These are phyloP conservation scores for Astreopora myriophthalma DNA, from an alignment of 64 coral and sea anemone species.

Conservation along the genomic window DNA sequence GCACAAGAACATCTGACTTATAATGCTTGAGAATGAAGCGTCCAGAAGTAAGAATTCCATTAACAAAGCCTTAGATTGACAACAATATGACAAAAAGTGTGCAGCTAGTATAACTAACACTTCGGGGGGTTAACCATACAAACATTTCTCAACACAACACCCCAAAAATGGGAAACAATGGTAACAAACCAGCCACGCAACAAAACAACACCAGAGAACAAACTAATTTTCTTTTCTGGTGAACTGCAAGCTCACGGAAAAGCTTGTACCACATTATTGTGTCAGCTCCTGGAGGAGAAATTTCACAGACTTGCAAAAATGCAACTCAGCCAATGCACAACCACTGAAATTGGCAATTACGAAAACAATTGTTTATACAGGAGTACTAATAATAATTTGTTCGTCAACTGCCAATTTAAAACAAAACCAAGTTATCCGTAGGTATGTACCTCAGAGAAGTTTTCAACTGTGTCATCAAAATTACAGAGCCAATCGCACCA, in stretches of 20 bases:
- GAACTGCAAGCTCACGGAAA: not conserved
- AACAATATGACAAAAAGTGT: not conserved
- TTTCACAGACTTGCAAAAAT: not conserved
- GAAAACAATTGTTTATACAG: too few species aligned
- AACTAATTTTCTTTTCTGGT: not conserved
- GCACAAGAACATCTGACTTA: too few species aligned
- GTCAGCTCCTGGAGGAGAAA: not conserved
- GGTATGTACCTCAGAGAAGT: too few species aligned
- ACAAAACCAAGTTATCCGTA: too few species aligned
- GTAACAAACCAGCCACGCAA: not conserved
- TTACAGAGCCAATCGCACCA: too few species aligned
- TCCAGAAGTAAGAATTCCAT: too few species aligned
- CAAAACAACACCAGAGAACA: not conserved
- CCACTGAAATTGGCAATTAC: too few species aligned
- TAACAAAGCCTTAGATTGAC: not conserved
- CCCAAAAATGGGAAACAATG: not conserved
- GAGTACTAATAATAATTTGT: too few species aligned
- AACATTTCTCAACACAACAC: not conserved
- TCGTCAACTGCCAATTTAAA: too few species aligned
- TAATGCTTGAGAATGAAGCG: too few species aligned
- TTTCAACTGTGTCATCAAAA: too few species aligned
- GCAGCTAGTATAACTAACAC: constrained; percentile 3
- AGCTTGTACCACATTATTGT: not conserved
- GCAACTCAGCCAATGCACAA: too few species aligned
- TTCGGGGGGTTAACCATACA: constrained; percentile 2